Evolutionary conservation across 2,888 invertebrate genomes (phyloP), one percentile per base, ranked within the genome.

Genomic region (Meloe dianella): DNA sequence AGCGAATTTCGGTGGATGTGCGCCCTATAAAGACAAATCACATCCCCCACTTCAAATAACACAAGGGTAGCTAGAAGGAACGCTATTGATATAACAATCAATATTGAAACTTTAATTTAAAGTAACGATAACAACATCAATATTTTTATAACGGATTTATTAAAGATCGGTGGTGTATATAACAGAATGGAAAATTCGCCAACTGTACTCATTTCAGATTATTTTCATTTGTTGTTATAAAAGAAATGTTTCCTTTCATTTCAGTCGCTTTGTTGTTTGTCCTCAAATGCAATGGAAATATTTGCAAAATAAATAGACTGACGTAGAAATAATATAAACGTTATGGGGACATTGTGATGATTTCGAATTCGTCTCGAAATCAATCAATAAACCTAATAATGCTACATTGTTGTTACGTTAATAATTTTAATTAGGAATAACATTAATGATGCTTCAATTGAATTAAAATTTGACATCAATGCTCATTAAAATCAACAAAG

Each of bases 261-360:
- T 47, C 47, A 47, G 20, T 47, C 47, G 8, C 10, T 47, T 7
- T 12, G 1, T 35, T 35, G 35, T 41, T 47, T 47, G 17, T 51
- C 12, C 12, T 9, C 51, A 51, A 51, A 51, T 22, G 51, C 51
- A 51, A 22, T 51, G 51, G 24, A 12, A 51, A 51, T 51, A 51
- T 51, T 51, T 51, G 8, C 51, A 2, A 12, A 51, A 51, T 51
- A 51, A 51, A 51, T 10, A 51, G 12, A 51, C 51, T 51, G 51
- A 51, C 51, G 24, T 22, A 22, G 22, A 22, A 12, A 51, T 24
- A 51, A 24, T 24, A 51, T 2, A 51, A 51, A 51, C 5, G 47
- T 7, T 47, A 9, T 20, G 1, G 20, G 10, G 20, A 47, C 47
- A 20, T 41, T 41, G n/a, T 41, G 17, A 17, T 41, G 10, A 17